These are phyloP conservation scores for Numenius arquata DNA, from an alignment of 2,113 vertebrate species.

Conservation along the genomic window DNA sequence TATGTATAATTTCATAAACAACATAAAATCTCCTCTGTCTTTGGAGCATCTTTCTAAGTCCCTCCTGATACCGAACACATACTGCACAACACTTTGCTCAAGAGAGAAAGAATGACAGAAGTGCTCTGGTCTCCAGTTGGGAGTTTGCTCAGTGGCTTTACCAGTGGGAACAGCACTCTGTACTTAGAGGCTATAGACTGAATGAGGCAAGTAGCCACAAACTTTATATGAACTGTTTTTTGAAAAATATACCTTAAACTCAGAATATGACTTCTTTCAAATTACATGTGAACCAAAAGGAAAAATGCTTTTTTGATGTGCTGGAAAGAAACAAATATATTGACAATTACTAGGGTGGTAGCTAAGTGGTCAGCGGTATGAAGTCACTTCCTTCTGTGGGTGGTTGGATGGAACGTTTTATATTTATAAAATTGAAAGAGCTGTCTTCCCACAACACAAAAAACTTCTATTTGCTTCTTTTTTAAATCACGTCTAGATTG, in stretches of 20 bases:
- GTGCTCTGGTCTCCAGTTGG: neutral
- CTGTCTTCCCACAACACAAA: neutral
- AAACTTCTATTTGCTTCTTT: neutral
- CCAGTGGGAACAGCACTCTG: neutral
- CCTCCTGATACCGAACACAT: neutral
- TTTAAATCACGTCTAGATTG: neutral
- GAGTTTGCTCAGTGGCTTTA: neutral
- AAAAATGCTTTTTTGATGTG: neutral
- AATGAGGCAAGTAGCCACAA: neutral
- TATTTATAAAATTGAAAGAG: neutral
- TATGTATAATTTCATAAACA: neutral
- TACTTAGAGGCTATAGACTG: neutral
- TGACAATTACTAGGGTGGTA: neutral
- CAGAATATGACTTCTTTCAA: neutral
- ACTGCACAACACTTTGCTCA: neutral
- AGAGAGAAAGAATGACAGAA: neutral
- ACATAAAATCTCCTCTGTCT: neutral
- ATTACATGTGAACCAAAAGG: neutral
- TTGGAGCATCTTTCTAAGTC: neutral
- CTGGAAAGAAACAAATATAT: neutral
- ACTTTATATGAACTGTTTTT: neutral
- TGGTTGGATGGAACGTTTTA: neutral
- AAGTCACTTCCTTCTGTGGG: neutral
- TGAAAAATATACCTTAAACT: neutral
- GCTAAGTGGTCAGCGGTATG: neutral